These are phyloP conservation scores for Chloebia gouldiae DNA, from an alignment of 2,113 vertebrate genomes.

Conservation along the genomic window DNA sequence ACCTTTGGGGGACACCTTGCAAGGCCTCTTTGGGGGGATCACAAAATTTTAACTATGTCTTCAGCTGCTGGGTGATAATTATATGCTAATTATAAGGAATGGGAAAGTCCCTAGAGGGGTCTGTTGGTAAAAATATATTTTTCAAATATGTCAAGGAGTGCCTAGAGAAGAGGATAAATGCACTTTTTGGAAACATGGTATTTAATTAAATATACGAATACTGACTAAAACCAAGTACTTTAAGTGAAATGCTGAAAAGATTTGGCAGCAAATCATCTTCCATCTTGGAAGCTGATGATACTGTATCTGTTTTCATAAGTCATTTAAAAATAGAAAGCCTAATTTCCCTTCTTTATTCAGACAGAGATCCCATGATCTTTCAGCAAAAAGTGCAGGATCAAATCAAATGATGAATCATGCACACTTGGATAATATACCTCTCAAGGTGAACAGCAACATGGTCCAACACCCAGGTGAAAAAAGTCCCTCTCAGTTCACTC, in stretches of 20 bases:
- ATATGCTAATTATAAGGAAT: constrained; percentile 55
- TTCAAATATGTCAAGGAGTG: constrained; percentile 52
- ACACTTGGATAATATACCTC: not conserved
- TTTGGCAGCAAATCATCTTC: not conserved
- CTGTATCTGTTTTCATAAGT: not conserved
- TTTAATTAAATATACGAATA: constrained; percentile 34
- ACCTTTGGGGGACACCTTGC: not conserved
- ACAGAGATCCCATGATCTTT: not conserved
- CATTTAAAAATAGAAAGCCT: constrained; percentile 42
- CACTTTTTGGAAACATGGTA: not conserved
- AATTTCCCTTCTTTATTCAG: constrained; percentile 14
- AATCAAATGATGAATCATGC: not conserved
- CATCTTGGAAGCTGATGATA: constrained; percentile 18
- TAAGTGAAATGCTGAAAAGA: not conserved
- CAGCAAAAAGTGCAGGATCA: not conserved
- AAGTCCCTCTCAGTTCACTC: not conserved
- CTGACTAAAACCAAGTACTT: constrained; percentile 21
- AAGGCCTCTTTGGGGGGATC: not conserved
- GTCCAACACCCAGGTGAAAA: not conserved
- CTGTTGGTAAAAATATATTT: constrained; percentile 51
- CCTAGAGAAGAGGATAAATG: constrained; percentile 28
- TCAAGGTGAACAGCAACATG: not conserved
- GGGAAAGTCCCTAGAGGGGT: not conserved
- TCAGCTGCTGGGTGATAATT: constrained; percentile 43
- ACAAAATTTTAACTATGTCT: constrained; percentile 54